Conservation (phyloP, 2,113 vertebrate genomes). For the Halcyon senegalensis region DNA sequence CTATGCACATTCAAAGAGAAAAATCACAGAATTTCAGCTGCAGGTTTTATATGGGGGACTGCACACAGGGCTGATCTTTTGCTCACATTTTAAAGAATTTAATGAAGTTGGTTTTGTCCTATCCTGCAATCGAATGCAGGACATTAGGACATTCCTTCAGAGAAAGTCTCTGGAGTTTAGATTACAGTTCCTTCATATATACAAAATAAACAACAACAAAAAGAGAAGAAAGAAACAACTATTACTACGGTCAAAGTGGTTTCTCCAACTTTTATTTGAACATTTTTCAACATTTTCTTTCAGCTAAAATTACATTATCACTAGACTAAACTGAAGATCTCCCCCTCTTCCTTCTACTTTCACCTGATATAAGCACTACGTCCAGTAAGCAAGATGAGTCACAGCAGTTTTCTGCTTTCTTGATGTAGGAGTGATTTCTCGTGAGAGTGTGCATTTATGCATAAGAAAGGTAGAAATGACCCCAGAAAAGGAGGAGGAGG, state of each 20-base stretch:
- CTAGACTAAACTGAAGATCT: background rate
- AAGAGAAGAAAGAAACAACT: too few species aligned
- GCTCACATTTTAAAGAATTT: background rate
- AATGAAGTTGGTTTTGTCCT: background rate
- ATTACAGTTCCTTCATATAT: background rate
- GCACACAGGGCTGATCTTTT: background rate
- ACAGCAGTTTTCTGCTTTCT: constrained; percentile 5
- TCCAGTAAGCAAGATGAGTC: constrained; percentile 16
- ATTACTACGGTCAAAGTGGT: background rate
- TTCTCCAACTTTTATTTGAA: background rate
- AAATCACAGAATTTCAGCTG: background rate
- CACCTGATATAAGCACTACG: background rate
- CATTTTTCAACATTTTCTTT: background rate
- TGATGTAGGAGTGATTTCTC: background rate
- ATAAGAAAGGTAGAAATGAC: constrained; percentile 13
- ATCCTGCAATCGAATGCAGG: background rate
- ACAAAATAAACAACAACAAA: background rate
- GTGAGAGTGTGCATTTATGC: background rate
- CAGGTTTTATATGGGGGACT: background rate
- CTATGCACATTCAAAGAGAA: background rate
- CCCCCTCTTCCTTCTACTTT: background rate
- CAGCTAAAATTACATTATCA: background rate
- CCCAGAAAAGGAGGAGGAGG: background rate
- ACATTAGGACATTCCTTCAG: background rate
- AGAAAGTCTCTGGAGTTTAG: background rate